phyloP scores from a whole-genome alignment of 1,140 invertebrate genomes.

The Drosophila ananassae region DNA sequence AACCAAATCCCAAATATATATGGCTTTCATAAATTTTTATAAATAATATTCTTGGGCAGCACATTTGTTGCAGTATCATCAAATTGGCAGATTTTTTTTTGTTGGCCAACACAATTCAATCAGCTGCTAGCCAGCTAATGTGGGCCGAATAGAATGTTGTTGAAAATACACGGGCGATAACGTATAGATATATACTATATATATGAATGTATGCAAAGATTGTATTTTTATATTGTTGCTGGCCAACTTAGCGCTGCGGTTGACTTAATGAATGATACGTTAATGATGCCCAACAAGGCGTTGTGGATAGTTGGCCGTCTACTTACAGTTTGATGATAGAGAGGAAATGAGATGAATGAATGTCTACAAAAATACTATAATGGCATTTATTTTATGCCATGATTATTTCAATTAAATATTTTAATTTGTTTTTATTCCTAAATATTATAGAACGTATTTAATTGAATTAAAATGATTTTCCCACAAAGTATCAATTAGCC shows the following conservation, averaged over 20 bases:
- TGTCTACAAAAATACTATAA: neutral
- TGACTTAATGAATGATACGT: constrained; percentile 58
- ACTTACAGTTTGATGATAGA: constrained; percentile 29
- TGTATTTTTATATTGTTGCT: constrained; percentile 34
- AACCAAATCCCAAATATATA: constrained; percentile 20
- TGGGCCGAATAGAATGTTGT: constrained; percentile 33
- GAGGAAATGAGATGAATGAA: constrained; percentile 25
- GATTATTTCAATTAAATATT: no score
- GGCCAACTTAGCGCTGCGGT: constrained; percentile 30
- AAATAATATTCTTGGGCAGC: constrained; percentile 75
- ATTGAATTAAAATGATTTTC: no score
- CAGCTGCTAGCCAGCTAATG: constrained; percentile 62
- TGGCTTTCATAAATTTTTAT: constrained; percentile 62
- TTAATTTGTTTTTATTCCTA: no score
- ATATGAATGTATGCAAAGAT: neutral
- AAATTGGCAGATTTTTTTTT: constrained; percentile 78
- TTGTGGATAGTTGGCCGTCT: constrained; percentile 32
- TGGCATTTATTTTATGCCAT: neutral
- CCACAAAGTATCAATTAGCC: neutral
- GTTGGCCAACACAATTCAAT: constrained; percentile 80
- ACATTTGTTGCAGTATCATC: constrained; percentile 81
- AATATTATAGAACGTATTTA: no score
- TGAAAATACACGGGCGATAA: constrained; percentile 26
- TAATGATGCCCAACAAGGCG: constrained; percentile 42
- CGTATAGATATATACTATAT: constrained; percentile 3